Evolutionary conservation across 2,797 vertebrate species (phyloP).

Genomic region (Dromococcyx pavoninus): DNA sequence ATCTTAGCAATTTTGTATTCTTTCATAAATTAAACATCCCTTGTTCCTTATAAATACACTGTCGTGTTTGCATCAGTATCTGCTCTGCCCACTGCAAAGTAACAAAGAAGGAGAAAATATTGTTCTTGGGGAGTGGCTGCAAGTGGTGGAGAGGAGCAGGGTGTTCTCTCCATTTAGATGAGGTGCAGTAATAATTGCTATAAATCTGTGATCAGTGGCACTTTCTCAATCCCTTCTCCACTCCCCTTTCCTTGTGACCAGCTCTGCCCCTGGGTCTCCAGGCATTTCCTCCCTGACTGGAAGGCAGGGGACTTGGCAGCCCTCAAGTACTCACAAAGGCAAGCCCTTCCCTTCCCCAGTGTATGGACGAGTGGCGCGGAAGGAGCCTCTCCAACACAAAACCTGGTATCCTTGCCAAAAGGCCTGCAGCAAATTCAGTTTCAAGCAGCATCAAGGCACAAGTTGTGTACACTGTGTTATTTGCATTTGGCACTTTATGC

Average conservation of each 20-base stretch:
- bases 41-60: background rate
- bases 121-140: background rate
- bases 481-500: fast-evolving
- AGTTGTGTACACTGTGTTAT: background rate
- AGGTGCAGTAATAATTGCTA: background rate
- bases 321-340: fast-evolving
- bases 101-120: background rate
- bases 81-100: background rate
- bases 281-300: background rate
- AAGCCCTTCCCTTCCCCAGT: background rate
- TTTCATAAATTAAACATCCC: background rate
- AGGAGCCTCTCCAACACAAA: background rate
- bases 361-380: background rate
- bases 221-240: background rate
- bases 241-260: background rate
- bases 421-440: background rate
- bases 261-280: fast-evolving
- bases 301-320: background rate
- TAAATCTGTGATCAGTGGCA: background rate
- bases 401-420: background rate
- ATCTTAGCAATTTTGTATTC: background rate
- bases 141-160: background rate
- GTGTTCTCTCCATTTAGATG: background rate
- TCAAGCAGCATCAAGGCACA: background rate
- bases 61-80: background rate